Evolutionary conservation across 2,888 invertebrate genomes (phyloP), one percentile per base, ranked within the genome.

Genomic region (Nowickia ferox): DNA sequence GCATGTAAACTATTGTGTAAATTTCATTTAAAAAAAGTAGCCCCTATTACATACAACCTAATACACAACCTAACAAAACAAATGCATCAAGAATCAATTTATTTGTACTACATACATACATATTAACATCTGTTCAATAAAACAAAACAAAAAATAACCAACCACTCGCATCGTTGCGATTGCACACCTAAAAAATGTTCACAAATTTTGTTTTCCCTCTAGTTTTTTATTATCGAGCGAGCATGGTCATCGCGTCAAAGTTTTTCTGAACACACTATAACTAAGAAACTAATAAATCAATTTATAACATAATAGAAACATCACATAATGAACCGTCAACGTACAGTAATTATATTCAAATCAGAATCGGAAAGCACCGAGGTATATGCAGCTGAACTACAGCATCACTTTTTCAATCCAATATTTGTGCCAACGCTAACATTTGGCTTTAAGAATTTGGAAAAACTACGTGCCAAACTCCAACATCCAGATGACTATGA

Each of bases 361-460:
- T 91, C 93, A 30, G 93, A 93, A 87, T 92, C 93, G 85, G 92
- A 92, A 59, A 92, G 92, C 69, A 90, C 91, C 63, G 94, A 94
- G 87, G 92, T 93, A 80, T 94, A 94, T 87, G 92, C 93, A 66
- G 90, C 91, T 68, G 88, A 93, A 55, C 88, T 94, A 86, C 90
- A 89, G 84, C 89, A 91, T n/a, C 91, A 93, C 84, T 92, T 92
- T 84, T 94, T 93, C 89, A 89, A 92, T 80, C 93, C 94, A 3
- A 90, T 92, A 51, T 93, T 93, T 87, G 92, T 94, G 76, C 94
- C 94, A 87, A 94, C 94, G 1, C 89, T 95, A 76, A 93, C 93
- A 46, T 94, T 94, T 87, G 91, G 92, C 6, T 94, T 93, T 88
- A 93, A 93, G 88, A 93, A 94, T 89, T 90, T 94, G 40, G 91